A percentile compares a stretch with the other conserved stretches of the same genome.
These are phyloP conservation scores for Neotoma lepida DNA, from an alignment of 2,113 vertebrate species.

Conservation along the genomic window DNA sequence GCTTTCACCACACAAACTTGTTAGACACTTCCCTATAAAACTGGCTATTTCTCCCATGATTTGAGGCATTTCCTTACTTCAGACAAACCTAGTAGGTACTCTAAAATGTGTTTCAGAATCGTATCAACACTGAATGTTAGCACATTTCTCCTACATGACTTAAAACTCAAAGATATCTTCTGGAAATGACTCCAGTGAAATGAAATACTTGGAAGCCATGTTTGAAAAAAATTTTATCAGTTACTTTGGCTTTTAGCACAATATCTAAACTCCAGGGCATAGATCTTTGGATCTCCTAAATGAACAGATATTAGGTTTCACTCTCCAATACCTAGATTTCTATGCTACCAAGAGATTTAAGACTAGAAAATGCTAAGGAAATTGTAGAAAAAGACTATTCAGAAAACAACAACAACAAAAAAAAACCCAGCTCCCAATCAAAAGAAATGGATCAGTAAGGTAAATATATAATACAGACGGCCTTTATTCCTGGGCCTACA, in stretches of 20 bases:
- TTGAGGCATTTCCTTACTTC: constrained; percentile 20
- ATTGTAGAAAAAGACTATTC: background rate
- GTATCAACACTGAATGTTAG: background rate
- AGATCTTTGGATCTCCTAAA: background rate
- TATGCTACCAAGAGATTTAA: background rate
- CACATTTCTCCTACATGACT: background rate
- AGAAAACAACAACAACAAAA: background rate
- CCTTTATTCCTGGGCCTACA: background rate
- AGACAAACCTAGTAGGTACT: constrained; percentile 21
- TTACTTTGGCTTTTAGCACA: background rate
- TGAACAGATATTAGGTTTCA: background rate
- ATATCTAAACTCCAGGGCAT: background rate
- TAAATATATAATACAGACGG: background rate
- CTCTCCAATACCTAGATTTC: background rate
- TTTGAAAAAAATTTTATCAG: background rate
- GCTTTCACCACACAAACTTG: background rate
- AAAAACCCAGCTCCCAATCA: background rate
- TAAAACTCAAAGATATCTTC: background rate
- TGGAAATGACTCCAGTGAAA: background rate
- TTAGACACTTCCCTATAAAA: background rate
- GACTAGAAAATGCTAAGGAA: background rate
- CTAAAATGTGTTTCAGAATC: background rate
- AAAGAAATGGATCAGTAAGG: background rate
- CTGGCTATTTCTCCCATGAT: background rate
- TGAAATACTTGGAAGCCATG: background rate